A percentile compares a stretch with the other conserved stretches of the same genome.
These are phyloP conservation scores for Zosterops pallidus DNA, from an alignment of 2,113 vertebrate species.

Conservation along the genomic window DNA sequence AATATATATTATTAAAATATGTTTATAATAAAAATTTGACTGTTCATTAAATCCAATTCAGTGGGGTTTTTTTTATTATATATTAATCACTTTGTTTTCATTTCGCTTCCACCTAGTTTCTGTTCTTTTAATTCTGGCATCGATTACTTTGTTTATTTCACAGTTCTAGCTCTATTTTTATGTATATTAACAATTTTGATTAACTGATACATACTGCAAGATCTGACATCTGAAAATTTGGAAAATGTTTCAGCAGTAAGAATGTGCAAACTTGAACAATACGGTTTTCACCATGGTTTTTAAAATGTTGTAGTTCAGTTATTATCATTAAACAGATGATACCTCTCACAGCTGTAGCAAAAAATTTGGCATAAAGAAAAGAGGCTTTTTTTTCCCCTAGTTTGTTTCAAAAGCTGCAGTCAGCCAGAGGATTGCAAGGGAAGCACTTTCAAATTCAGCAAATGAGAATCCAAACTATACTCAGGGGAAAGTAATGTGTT, in stretches of 20 bases:
- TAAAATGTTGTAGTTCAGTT: neutral
- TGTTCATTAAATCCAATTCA: fast-evolving
- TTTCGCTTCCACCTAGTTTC: neutral
- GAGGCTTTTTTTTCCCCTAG: fast-evolving
- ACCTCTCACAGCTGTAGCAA: neutral
- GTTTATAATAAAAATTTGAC: neutral
- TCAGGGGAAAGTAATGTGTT: neutral
- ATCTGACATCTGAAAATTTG: neutral
- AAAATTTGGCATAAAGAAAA: neutral
- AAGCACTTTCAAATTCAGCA: neutral
- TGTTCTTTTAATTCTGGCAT: neutral
- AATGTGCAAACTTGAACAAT: neutral
- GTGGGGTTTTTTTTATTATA: neutral
- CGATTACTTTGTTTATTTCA: neutral
- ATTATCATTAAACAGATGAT: neutral
- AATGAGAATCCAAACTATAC: neutral
- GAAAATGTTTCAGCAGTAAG: neutral
- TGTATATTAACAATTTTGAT: neutral
- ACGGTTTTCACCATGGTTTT: neutral
- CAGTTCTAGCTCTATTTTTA: neutral
- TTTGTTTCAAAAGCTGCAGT: neutral
- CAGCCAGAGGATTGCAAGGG: neutral
- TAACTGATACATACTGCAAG: neutral
- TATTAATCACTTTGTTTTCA: neutral
- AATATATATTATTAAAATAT: neutral